phyloP scores from a whole-genome alignment of 2,888 invertebrate species.

The Heteropelma amictum region DNA sequence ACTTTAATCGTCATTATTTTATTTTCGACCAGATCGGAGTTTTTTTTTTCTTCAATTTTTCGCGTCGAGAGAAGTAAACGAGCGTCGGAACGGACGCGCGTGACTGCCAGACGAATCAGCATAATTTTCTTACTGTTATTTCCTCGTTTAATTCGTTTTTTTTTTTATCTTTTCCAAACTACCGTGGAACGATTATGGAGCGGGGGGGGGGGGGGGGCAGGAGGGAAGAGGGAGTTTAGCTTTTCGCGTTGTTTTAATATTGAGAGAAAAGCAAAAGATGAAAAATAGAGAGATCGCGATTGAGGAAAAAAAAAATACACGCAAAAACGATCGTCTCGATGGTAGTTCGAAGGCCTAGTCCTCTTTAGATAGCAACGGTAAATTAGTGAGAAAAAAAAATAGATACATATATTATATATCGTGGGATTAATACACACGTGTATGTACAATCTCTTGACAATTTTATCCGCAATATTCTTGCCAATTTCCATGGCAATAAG shows the following conservation, averaged over 20 bases:
- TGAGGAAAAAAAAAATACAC: too few species aligned
- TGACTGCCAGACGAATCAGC: conserved; percentile 45
- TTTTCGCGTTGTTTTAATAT: background rate
- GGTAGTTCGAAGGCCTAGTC: conserved; percentile 57
- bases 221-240: background rate
- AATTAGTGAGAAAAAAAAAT: conserved; percentile 25
- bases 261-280: background rate
- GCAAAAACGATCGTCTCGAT: conserved; percentile 35
- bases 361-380: conserved; percentile 50
- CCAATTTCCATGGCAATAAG: conserved; percentile 19
- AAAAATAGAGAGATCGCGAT: conserved; percentile 22
- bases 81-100: conserved; percentile 16
- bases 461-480: conserved; percentile 16
- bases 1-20: background rate
- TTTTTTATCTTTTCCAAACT: background rate
- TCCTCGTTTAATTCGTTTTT: background rate
- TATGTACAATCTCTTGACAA: conserved; percentile 5
- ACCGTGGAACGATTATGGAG: conserved; percentile 18
- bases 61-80: conserved; percentile 22
- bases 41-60: background rate
- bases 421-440: background rate
- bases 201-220: too few species aligned
- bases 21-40: background rate
- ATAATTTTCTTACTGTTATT: background rate
- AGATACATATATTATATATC: too few species aligned